Percentiles rank a stretch among this genome's conserved stretches.
Evolutionary conservation across 2,113 vertebrate genomes (phyloP).

Genomic region (Benitochromis conjunctus): DNA sequence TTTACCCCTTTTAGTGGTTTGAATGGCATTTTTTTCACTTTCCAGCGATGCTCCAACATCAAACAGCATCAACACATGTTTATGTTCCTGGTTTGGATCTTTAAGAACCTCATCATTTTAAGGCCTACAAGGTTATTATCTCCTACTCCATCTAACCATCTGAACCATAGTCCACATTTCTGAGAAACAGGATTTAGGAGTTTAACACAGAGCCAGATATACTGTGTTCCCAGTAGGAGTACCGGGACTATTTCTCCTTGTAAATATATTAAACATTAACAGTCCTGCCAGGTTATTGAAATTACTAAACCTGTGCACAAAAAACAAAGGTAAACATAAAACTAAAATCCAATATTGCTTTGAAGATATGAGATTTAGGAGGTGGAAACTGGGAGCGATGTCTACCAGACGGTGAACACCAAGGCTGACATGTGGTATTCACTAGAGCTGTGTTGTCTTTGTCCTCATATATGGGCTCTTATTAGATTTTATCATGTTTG

Average conservation of each 20-base stretch:
- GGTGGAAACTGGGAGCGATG: constrained; percentile 31
- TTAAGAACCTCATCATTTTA: constrained; percentile 54
- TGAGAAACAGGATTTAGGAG: background rate
- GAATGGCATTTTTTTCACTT: constrained; percentile 31
- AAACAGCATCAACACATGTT: constrained; percentile 65
- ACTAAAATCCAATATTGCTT: background rate
- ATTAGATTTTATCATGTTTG: constrained; percentile 74
- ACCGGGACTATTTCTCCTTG: background rate
- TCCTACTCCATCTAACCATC: constrained; percentile 53
- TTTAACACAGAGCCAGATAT: constrained; percentile 24
- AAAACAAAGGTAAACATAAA: background rate
- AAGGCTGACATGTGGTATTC: constrained; percentile 69
- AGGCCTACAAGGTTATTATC: constrained; percentile 60
- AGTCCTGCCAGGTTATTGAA: background rate
- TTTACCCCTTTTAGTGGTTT: constrained; percentile 60
- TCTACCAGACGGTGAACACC: constrained; percentile 33
- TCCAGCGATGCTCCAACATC: constrained; percentile 49
- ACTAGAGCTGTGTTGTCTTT: constrained; percentile 70
- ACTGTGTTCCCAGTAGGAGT: background rate
- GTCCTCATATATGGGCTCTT: constrained; percentile 50
- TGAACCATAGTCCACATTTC: background rate
- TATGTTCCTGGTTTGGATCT: constrained; percentile 61
- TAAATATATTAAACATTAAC: constrained; percentile 7
- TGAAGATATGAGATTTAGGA: constrained; percentile 6
- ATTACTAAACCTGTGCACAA: background rate